phyloP scores from a whole-genome alignment of 2,113 vertebrate species.

The Labeo rohita region DNA sequence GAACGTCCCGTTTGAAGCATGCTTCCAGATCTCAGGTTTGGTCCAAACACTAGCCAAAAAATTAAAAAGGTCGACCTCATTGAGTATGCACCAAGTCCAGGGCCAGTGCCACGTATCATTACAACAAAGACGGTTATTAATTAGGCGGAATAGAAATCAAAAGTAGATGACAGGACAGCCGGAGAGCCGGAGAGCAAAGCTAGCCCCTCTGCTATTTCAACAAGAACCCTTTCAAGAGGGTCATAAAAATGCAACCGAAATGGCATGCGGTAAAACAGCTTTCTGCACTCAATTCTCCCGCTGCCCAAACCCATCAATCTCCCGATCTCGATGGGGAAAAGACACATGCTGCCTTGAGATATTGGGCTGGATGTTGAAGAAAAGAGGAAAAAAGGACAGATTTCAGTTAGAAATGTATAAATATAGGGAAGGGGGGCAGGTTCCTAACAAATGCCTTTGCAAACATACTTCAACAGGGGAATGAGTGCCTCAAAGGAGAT shows the following conservation, averaged over 20 bases:
- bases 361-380: conserved; percentile 63
- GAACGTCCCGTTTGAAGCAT: conserved; percentile 58
- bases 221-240: conserved; percentile 48
- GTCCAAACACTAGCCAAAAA: conserved; percentile 63
- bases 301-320: conserved; percentile 44
- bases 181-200: not conserved
- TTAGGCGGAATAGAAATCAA: conserved; percentile 76
- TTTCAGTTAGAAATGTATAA: conserved; percentile 29
- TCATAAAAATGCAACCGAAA: conserved; percentile 53
- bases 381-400: conserved; percentile 49
- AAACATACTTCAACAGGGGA: conserved; percentile 13
- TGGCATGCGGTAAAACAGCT: conserved; percentile 48
- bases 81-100: conserved; percentile 77
- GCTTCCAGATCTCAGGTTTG: conserved; percentile 64
- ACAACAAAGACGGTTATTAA: conserved; percentile 83
- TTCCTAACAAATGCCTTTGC: not conserved
- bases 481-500: conserved; percentile 18
- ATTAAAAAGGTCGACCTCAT: conserved; percentile 70
- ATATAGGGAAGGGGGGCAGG: not conserved
- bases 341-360: conserved; percentile 61
- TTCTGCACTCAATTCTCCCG: conserved; percentile 49
- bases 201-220: conserved; percentile 47
- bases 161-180: conserved; percentile 72
- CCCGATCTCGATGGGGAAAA: conserved; percentile 29
- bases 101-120: conserved; percentile 76